These are phyloP conservation scores for Caenorhabditis sp. DNA, from an alignment of 2,888 invertebrate species.

Conservation along the genomic window DNA sequence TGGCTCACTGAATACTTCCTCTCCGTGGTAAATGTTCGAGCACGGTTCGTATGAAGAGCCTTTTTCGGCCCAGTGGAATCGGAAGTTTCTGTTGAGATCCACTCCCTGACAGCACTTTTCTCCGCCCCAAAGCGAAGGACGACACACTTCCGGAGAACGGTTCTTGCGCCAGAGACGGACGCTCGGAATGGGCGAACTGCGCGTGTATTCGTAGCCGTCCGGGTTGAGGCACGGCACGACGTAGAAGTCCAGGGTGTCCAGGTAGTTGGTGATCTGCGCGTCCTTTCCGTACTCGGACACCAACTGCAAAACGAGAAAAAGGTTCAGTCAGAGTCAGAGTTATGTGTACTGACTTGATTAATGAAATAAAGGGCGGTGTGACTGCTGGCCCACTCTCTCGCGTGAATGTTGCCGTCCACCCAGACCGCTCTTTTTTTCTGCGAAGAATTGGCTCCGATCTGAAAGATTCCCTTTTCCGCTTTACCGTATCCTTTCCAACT, in stretches of 20 bases:
- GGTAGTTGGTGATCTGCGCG: conserved; percentile 70
- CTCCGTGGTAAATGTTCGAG: conserved; percentile 78
- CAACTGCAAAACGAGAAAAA: conserved; percentile 64
- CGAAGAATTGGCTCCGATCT: conserved; percentile 61
- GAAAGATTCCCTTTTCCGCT: no score
- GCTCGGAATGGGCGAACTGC: conserved; percentile 71
- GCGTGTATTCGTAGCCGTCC: conserved; percentile 78
- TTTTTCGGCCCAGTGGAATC: conserved; percentile 78
- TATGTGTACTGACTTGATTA: conserved; percentile 73
- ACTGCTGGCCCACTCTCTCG: conserved; percentile 78
- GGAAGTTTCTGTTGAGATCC: conserved; percentile 78
- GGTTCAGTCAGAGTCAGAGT: not conserved
- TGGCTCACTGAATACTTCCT: conserved; percentile 78
- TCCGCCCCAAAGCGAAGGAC: conserved; percentile 71
- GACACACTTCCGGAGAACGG: conserved; percentile 75
- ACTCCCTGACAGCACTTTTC: conserved; percentile 78
- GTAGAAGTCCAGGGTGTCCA: conserved; percentile 75
- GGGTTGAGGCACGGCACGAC: conserved; percentile 78
- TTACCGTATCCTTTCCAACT: not conserved
- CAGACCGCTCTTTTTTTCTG: conserved; percentile 73
- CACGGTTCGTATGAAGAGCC: conserved; percentile 78
- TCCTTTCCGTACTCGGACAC: conserved; percentile 75
- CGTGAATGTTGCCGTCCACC: conserved; percentile 80
- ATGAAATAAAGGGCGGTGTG: conserved; percentile 79
- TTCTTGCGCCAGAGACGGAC: conserved; percentile 79